phyloP scores from a whole-genome alignment of 2,113 vertebrate genomes.

The Gnathonemus longibarbis region DNA sequence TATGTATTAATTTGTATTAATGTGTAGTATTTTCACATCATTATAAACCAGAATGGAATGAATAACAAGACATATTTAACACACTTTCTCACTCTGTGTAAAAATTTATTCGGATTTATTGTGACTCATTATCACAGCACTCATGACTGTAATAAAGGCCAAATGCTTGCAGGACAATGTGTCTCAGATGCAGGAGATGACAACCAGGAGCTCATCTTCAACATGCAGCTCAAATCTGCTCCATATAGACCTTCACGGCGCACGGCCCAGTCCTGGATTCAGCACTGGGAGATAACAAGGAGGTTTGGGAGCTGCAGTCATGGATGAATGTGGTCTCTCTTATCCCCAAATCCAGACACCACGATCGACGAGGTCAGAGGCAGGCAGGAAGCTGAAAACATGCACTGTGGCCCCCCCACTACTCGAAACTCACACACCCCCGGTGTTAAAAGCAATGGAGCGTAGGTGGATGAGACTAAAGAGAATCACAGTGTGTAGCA shows the following conservation, averaged over 20 bases:
- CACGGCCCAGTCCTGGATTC: neutral
- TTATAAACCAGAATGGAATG: neutral
- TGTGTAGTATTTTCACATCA: neutral
- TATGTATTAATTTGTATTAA: neutral
- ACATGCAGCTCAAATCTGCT: neutral
- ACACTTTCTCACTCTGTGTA: neutral
- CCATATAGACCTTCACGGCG: neutral
- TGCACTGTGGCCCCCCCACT: neutral
- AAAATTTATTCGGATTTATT: neutral
- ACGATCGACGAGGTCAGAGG: neutral
- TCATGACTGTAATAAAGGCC: neutral
- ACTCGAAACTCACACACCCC: neutral
- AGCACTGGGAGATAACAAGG: neutral
- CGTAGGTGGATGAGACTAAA: neutral
- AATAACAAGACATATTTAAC: neutral
- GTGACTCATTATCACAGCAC: neutral
- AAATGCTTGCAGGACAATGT: neutral
- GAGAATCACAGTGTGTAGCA: neutral
- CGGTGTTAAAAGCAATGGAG: neutral
- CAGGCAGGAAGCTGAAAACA: neutral
- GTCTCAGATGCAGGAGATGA: neutral
- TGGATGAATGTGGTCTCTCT: neutral
- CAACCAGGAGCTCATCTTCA: neutral
- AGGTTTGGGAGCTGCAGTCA: neutral
- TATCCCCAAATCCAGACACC: neutral